A percentile compares a stretch with the other conserved stretches of the same genome.
These are phyloP conservation scores for Malurus alboscapulatus DNA, from an alignment of 2,113 vertebrate species.

Conservation along the genomic window DNA sequence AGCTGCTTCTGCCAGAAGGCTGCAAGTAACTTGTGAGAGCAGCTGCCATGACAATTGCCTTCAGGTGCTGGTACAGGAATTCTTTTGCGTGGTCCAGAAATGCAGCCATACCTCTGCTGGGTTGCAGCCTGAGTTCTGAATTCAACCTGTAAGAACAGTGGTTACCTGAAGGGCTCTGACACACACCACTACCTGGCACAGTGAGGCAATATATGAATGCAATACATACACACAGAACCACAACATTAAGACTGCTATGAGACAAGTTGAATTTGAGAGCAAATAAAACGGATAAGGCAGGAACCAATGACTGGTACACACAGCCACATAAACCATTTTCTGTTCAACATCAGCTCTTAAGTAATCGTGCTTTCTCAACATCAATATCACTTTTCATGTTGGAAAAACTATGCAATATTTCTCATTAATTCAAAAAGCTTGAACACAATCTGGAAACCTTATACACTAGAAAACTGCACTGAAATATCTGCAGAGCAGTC, in stretches of 20 bases:
- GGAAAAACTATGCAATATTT: neutral
- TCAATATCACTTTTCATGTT: neutral
- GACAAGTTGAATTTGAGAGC: neutral
- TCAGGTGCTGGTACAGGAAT: neutral
- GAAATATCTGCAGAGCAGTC: neutral
- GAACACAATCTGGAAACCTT: neutral
- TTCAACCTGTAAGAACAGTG: neutral
- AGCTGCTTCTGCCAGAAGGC: neutral
- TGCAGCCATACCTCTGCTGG: rapidly evolving
- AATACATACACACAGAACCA: neutral
- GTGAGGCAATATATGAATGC: neutral
- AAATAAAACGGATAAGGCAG: neutral
- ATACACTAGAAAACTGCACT: neutral
- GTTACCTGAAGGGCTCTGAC: neutral
- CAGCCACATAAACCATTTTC: neutral
- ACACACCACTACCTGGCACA: neutral
- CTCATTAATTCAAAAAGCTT: neutral
- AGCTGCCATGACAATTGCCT: neutral
- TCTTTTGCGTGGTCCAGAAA: neutral
- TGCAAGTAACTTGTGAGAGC: neutral
- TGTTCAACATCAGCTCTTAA: neutral
- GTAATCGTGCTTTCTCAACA: neutral
- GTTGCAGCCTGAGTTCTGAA: neutral
- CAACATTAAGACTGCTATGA: neutral
- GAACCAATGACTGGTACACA: neutral